Percentiles rank a stretch among this genome's conserved stretches.
These are phyloP conservation scores for Argynnis bischoffii DNA, from an alignment of 2,888 invertebrate species.

Conservation along the genomic window DNA sequence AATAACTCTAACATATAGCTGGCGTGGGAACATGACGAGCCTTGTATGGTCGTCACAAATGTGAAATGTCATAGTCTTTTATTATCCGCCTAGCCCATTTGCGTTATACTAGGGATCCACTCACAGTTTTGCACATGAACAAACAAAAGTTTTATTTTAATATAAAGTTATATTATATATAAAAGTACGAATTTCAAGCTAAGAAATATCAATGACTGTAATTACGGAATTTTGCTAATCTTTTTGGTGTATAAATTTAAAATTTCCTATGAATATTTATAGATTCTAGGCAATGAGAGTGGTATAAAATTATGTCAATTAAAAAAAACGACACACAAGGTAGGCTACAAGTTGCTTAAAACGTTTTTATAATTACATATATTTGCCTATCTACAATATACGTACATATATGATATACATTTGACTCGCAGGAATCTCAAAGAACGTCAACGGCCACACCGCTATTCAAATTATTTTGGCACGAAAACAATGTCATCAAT, in stretches of 20 bases:
- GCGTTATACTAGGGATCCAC: conserved; percentile 21
- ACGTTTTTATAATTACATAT: too few relatives aligned
- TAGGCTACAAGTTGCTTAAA: too few relatives aligned
- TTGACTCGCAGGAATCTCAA: conserved; percentile 15
- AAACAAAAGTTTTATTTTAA: not conserved
- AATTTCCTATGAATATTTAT: too few relatives aligned
- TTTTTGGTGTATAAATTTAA: too few relatives aligned
- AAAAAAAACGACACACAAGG: too few relatives aligned
- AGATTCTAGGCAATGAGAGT: too few relatives aligned
- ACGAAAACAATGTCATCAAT: conserved; percentile 71
- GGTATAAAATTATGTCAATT: too few relatives aligned
- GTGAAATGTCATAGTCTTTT: conserved; percentile 32
- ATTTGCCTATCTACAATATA: not conserved
- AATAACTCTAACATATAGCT: not conserved
- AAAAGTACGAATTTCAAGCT: not conserved
- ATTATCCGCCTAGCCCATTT: conserved; percentile 35
- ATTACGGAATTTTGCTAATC: too few relatives aligned
- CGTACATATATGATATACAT: not conserved
- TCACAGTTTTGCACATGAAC: conserved; percentile 21
- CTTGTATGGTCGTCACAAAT: conserved; percentile 27
- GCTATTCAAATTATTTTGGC: conserved; percentile 79
- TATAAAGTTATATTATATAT: not conserved
- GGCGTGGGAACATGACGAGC: conserved; percentile 27
- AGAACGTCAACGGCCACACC: conserved; percentile 65
- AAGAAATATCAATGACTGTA: not conserved